Base-by-base conservation (phyloP, 2,113 vertebrate genomes). In the Ibidorhyncha struthersii region DNA sequence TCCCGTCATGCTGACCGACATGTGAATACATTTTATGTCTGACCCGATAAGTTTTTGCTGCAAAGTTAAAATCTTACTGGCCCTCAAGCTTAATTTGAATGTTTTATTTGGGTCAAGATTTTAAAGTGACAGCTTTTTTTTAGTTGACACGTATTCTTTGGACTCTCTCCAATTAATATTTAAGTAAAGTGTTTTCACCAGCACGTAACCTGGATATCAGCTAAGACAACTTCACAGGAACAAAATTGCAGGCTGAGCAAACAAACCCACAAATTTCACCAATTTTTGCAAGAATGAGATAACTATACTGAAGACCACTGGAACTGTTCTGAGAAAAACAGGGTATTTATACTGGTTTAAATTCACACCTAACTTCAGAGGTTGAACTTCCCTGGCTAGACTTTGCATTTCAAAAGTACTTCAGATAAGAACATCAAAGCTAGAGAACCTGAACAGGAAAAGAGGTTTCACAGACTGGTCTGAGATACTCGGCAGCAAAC, bases 401-500 rank as follows among this genome's bases (percentile, higher is more conserved):
- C 59, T 77, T 86, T 72, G 49, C 25, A 59, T 72, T 93, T 81
- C 82, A 55, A 74, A 95, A 82, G 43, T 63, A 7, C 63, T 69
- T 27, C 45, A 89, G 89, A 92, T 93, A 96, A 74, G 47, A 74
- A 95, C 49, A 92, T 93, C 85, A 96, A 95, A 95, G 88, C 17
- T 83, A 71, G 38, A 19, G 92, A 89, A 89, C 72, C 38, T 88
- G 49, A 71, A 67, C 29, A 84, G 69, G 61, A 86, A 66, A 80
- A 77, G 74, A 85, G 3, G 13, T 80, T 94, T 90, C 88, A 71
- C 67, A 59, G 79, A 45, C 63, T 52, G 10, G 30, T 41, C 70
- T 69, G 87, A 90, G 27, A 53, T 69, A 82, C 53, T 70, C 4
- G 1, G 29, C 87, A 95, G 40, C 62, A 76, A 95, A 85, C 32